Evolutionary conservation across 2,888 invertebrate species (phyloP), one percentile per base, ranked within the genome.

Genomic region (Neoscelio sp.): DNA sequence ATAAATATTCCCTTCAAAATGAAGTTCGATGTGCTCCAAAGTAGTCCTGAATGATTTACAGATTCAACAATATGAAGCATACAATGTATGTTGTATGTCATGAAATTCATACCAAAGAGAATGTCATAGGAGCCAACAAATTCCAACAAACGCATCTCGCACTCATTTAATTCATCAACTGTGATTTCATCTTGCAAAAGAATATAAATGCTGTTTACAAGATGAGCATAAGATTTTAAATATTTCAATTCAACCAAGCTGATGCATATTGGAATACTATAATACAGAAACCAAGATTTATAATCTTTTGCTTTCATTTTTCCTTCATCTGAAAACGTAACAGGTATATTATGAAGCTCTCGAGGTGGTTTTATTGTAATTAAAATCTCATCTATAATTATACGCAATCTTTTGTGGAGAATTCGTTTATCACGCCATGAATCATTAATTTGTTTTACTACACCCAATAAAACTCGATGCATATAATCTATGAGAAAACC

Each of bases 1-100:
- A 26, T 7, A 17, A 38, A 64, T 64, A 10, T 64, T 48, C 26
- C 62, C 62, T 38, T 64, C 62, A 38, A 64, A 64, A 64, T 64
- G 62, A 64, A 48, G n/a, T 48, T 64, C 1, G 62, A 46, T n/a
- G 48, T 26, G 15, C 15, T 35, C 62, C 62, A 64, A 10, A 64
- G 17, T 5, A 38, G 62, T 0, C 62, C 62, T 5, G 62, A n/a
- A 20, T 26, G 20, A 38, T 38, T 35, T 2, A 64, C 48, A 3
- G 38, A 38, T 8, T 35, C 0, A 5, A 64, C 48, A 4, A 64
- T 5, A 26, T 48, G 62, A 6, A 12, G 6, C 10, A 64, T 17
- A 26, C 48, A 18, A n/a, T 64, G 62, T 2, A 48, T 17, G 48
- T 64, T 64, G 17, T 17, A 64, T 15, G 6, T 35, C 62, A 64